Percentiles rank a stretch among this genome's conserved stretches.
phyloP scores from a whole-genome alignment of 2,113 vertebrate species.

The Chloroceryle aenea region DNA sequence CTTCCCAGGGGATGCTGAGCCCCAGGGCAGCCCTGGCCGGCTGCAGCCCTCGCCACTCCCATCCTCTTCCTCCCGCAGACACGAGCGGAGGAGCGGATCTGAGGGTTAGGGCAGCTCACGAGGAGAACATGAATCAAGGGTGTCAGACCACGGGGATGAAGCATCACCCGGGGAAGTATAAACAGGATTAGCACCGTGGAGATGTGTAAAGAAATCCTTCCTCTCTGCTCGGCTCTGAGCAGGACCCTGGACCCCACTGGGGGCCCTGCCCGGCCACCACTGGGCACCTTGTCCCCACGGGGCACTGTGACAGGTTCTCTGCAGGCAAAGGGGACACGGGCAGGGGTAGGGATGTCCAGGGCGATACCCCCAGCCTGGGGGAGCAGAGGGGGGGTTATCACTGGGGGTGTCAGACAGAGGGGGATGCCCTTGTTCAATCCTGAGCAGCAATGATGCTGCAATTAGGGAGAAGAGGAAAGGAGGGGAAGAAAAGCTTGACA shows the following conservation, averaged over 20 bases:
- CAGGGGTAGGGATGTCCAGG: neutral
- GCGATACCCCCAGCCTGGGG: rapidly evolving
- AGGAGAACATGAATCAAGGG: rapidly evolving
- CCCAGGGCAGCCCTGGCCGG: rapidly evolving
- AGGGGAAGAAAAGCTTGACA: neutral
- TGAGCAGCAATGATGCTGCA: neutral
- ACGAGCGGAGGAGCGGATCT: rapidly evolving
- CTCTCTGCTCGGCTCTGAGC: neutral
- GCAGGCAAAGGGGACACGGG: rapidly evolving
- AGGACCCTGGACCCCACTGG: rapidly evolving
- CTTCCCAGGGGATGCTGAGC: neutral
- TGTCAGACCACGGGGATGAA: neutral
- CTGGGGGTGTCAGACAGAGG: rapidly evolving
- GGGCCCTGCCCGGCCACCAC: rapidly evolving
- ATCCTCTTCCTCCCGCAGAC: neutral
- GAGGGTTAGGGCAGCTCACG: neutral
- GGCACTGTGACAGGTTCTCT: rapidly evolving
- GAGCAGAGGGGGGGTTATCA: neutral
- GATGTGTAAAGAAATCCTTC: neutral
- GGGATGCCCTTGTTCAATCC: neutral
- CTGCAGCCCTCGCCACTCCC: neutral
- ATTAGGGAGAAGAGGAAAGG: neutral
- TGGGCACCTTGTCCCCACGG: neutral
- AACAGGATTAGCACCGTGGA: neutral
- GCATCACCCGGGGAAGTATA: neutral